Conservation (phyloP, 1,140 invertebrate species). For the Ceratina calcarata region DNA sequence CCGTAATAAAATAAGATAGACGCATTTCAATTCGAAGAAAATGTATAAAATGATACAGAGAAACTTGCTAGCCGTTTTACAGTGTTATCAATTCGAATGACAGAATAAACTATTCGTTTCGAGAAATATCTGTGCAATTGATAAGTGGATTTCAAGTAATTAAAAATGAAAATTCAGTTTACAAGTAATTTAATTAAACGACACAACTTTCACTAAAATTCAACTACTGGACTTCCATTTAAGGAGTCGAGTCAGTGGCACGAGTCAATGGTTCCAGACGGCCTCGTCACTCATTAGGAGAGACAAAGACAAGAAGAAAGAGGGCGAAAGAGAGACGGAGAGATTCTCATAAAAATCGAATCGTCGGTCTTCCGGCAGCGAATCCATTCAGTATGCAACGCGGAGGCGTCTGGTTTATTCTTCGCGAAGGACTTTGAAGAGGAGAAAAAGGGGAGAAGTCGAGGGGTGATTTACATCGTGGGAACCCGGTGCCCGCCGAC, state of each 20-base stretch:
- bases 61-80: too few relatives aligned
- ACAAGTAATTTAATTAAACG: too few relatives aligned
- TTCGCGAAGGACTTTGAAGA: conserved; percentile 24
- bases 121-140: too few relatives aligned
- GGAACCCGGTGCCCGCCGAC: conserved; percentile 11
- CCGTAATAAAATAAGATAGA: too few relatives aligned
- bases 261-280: conserved; percentile 24
- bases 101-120: too few relatives aligned
- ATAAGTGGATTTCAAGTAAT: too few relatives aligned
- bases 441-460: conserved; percentile 1
- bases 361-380: not conserved
- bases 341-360: conserved; percentile 9
- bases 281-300: not conserved
- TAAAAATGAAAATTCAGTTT: too few relatives aligned
- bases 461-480: conserved; percentile 55
- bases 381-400: conserved; percentile 46
- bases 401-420: conserved; percentile 42
- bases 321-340: not conserved
- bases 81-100: too few relatives aligned
- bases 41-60: too few relatives aligned
- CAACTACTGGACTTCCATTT: not conserved
- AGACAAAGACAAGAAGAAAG: not conserved
- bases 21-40: too few relatives aligned
- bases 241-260: not conserved
- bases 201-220: too few relatives aligned